Base-by-base conservation (phyloP, 2,797 vertebrate genomes). In the Mormyrus proboscirostris region DNA sequence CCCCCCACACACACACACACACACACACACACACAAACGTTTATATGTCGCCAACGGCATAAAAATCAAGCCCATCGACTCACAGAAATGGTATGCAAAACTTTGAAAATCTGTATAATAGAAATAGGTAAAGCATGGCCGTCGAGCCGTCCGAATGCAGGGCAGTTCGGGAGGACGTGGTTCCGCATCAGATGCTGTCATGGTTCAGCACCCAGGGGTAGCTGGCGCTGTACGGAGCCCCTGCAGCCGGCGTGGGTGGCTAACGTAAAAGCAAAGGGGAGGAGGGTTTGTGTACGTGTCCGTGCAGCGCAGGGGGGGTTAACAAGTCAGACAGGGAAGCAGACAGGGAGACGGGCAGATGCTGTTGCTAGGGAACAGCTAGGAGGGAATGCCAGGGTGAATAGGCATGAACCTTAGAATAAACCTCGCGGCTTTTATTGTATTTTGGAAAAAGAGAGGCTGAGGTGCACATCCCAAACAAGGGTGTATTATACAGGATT, bases 301-400 rank as follows among this genome's bases (percentile, higher is more conserved):
- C 53, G 73, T 41, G 51, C 76, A 55, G 16, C 25, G 49, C 65
- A n/a, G 12, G 12, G 57, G 57, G 90, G 62, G 10, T 47, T 33
- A n/a, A 73, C 38, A 92, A 93, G 90, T 1, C 92, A 92, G 91
- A 92, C 73, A 88, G 89, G 7, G 53, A 89, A 92, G 90, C 86
- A 88, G 73, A 51, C 89, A 87, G 87, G 83, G 90, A 90, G 86
- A 90, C 91, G 91, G 90, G 92, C 91, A 91, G 94, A 95, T 95
- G 95, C 92, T 94, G 95, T 96, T 96, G 95, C 96, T 95, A 95
- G 94, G 95, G 92, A 95, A 96, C 95, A 50, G 25, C 51, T 38
- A 93, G 92, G 38, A 16, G 57, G 88, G 90, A 93, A 93, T 76
- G 4, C 5, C 38, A 41, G 73, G 14, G 33, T 41, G 73, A 76